Conservation (phyloP, 2,888 invertebrate species). For the Lochmaea capreae region DNA sequence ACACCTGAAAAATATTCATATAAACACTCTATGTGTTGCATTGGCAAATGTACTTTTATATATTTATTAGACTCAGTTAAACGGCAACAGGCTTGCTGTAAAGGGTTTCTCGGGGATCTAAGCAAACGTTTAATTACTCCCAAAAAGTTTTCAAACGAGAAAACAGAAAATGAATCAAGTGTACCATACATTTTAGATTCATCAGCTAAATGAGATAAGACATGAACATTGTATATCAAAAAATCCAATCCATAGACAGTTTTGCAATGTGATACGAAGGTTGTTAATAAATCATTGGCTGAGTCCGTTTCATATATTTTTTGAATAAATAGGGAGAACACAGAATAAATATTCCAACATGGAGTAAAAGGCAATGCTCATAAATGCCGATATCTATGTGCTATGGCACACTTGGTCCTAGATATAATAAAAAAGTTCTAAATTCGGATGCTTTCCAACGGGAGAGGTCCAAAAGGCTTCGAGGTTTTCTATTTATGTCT, state of each 20-base stretch:
- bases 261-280: slow-evolving; percentile 34
- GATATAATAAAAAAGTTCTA: slow-evolving; percentile 42
- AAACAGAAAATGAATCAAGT: too few species aligned
- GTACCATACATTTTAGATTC: slow-evolving; percentile 18
- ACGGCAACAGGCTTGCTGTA: too few species aligned
- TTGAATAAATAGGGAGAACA: not conserved
- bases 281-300: slow-evolving; percentile 24
- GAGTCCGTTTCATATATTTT: not conserved
- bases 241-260: slow-evolving; percentile 35
- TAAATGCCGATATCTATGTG: slow-evolving; percentile 2
- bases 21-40: too few species aligned
- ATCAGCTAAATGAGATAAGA: slow-evolving; percentile 36
- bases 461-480: slow-evolving; percentile 40
- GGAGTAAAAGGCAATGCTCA: slow-evolving; percentile 13
- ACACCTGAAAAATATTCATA: too few species aligned
- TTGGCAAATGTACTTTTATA: too few species aligned
- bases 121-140: too few species aligned
- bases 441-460: slow-evolving; percentile 49
- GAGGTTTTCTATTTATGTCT: slow-evolving; percentile 47
- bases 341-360: slow-evolving; percentile 10
- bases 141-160: too few species aligned
- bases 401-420: slow-evolving; percentile 44
- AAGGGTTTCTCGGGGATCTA: slow-evolving; percentile 9
- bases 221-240: slow-evolving; percentile 37
- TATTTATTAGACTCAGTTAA: too few species aligned